Conservation (phyloP, 1,140 invertebrate species). For the Aphaenogaster rudis region DNA sequence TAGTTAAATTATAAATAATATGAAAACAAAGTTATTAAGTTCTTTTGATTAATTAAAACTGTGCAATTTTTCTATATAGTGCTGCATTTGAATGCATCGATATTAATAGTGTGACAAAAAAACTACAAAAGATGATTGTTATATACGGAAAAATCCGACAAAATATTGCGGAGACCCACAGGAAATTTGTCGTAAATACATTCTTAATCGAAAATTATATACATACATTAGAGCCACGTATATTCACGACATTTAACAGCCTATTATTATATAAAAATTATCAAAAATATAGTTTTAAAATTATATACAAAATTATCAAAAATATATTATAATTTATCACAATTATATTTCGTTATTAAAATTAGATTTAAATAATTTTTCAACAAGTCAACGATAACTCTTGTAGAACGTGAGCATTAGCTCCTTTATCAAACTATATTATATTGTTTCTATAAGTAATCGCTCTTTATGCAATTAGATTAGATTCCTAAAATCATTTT, state of each 20-base stretch:
- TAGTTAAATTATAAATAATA: background rate
- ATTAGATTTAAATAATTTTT: no score
- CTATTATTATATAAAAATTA: background rate
- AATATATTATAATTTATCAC: no score
- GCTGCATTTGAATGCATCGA: conserved; percentile 69
- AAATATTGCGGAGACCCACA: conserved; percentile 65
- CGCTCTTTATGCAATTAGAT: background rate
- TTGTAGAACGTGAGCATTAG: background rate
- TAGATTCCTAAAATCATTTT: background rate
- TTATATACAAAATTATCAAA: no score
- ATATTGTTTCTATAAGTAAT: background rate
- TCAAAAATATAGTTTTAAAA: background rate
- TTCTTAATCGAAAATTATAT: background rate
- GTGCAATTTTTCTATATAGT: conserved; percentile 55
- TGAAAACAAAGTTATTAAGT: background rate
- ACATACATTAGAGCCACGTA: no score
- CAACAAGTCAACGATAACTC: no score
- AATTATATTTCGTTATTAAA: no score
- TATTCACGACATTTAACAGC: background rate
- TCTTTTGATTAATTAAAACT: background rate
- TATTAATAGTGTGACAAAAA: conserved; percentile 57
- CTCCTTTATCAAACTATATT: no score
- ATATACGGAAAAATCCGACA: background rate
- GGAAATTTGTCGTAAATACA: conserved; percentile 76
- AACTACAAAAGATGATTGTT: conserved; percentile 56